phyloP scores from a whole-genome alignment of 2,888 invertebrate species.

The Sesia apiformis region DNA sequence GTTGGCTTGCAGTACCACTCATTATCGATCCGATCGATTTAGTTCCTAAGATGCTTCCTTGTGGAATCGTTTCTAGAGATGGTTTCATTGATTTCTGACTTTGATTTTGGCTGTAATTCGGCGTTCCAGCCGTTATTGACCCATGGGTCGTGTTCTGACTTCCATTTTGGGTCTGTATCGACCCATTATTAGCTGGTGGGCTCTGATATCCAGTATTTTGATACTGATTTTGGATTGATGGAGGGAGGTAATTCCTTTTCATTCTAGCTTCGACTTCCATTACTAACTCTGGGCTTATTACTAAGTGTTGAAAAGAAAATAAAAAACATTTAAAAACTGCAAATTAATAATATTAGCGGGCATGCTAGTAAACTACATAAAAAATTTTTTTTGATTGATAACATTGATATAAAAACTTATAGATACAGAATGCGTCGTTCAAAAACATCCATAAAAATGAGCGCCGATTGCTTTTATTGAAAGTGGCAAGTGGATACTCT shows the following conservation, averaged over 20 bases:
- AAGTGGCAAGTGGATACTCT: too few species aligned
- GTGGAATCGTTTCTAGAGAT: conserved; percentile 51
- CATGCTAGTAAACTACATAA: too few species aligned
- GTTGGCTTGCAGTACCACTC: conserved; percentile 26
- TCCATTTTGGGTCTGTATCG: conserved; percentile 32
- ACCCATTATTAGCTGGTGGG: conserved; percentile 30
- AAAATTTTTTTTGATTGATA: too few species aligned
- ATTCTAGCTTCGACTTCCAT: conserved; percentile 93
- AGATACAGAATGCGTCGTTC: too few species aligned
- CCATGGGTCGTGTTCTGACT: conserved; percentile 11
- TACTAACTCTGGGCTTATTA: conserved; percentile 90
- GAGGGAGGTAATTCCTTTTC: conserved; percentile 86
- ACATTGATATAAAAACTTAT: too few species aligned
- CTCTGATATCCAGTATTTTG: conserved; percentile 46
- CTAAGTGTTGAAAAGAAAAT: conserved; percentile 58
- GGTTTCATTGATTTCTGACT: conserved; percentile 44
- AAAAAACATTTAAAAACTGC: conserved; percentile 4
- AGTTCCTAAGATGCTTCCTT: conserved; percentile 35
- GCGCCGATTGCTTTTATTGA: too few species aligned
- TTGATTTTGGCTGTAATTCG: conserved; percentile 27
- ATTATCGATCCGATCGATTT: conserved; percentile 23
- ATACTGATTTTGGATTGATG: conserved; percentile 74
- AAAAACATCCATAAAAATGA: too few species aligned
- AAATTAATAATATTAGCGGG: not conserved
- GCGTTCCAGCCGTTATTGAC: conserved; percentile 21